phyloP scores from a whole-genome alignment of 2,888 invertebrate genomes.

The Pyrrhosoma nymphula region DNA sequence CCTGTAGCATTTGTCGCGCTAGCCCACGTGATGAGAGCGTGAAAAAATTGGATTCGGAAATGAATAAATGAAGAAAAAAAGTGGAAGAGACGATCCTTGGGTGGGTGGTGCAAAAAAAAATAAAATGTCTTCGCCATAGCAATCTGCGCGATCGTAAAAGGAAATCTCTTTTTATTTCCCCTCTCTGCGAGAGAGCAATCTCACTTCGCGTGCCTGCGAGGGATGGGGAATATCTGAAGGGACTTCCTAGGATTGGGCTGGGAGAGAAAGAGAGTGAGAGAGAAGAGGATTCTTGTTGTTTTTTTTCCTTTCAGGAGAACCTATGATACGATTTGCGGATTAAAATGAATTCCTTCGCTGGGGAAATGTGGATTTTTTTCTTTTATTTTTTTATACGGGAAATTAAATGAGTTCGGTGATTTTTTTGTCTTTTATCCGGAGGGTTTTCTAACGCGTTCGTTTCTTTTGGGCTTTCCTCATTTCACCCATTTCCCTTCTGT shows the following conservation, averaged over 20 bases:
- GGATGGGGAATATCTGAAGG: too few species aligned
- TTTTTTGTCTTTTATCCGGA: not conserved
- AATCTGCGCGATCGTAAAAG: not conserved
- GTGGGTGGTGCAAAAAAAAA: not conserved
- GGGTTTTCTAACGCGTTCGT: not conserved
- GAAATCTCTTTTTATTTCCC: not conserved
- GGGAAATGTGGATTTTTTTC: not conserved
- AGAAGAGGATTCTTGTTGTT: not conserved
- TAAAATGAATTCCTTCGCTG: not conserved
- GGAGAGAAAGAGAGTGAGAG: not conserved
- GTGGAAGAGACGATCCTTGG: not conserved
- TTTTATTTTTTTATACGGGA: not conserved
- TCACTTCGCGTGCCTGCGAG: not conserved
- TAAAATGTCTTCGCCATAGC: not conserved
- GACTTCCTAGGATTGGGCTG: too few species aligned
- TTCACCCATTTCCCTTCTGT: too few species aligned
- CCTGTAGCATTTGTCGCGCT: too few species aligned
- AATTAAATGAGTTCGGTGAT: not conserved
- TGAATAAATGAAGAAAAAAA: too few species aligned
- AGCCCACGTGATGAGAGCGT: too few species aligned
- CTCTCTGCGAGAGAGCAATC: not conserved
- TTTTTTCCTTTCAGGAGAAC: not conserved
- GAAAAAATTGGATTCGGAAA: too few species aligned
- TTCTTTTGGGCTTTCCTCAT: too few species aligned
- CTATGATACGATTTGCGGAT: conserved; percentile 18